phyloP scores from a whole-genome alignment of 2,888 invertebrate species.

The Leptinotarsa haldemani region DNA sequence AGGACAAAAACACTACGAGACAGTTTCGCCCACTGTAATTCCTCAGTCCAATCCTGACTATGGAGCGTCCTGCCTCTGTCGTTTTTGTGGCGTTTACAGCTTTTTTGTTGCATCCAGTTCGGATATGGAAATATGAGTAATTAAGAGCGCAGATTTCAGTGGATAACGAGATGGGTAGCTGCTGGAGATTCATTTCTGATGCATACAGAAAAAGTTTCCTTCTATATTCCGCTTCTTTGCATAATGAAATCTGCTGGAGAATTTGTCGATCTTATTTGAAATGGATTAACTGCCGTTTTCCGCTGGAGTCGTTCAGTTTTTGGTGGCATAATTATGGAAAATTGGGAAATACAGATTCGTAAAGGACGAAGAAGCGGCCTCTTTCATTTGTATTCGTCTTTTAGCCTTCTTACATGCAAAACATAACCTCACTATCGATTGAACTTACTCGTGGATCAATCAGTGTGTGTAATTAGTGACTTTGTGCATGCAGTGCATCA shows the following conservation, averaged over 20 bases:
- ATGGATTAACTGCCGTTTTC: too few relatives aligned
- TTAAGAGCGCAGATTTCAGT: not conserved
- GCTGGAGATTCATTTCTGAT: not conserved
- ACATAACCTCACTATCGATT: too few relatives aligned
- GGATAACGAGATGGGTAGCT: not conserved
- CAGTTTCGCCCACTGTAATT: not conserved
- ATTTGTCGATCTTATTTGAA: not conserved
- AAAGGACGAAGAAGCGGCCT: too few relatives aligned
- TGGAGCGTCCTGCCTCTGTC: not conserved
- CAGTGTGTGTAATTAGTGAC: too few relatives aligned
- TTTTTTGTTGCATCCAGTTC: constrained; percentile 1
- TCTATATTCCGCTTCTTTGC: not conserved
- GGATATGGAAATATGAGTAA: constrained; percentile 5
- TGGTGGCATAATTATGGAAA: too few relatives aligned
- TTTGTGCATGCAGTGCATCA: too few relatives aligned
- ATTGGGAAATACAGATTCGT: too few relatives aligned
- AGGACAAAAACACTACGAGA: not conserved
- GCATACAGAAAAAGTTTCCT: not conserved
- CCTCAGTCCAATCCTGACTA: not conserved
- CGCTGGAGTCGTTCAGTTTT: too few relatives aligned
- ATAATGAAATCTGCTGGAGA: not conserved
- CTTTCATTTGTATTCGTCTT: too few relatives aligned
- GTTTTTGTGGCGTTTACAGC: not conserved
- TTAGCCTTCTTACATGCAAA: too few relatives aligned
- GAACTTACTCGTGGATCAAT: too few relatives aligned